A percentile compares a stretch with the other conserved stretches of the same genome.
These are phyloP conservation scores for Chloroclystis v-ata DNA, from an alignment of 2,888 invertebrate species.

Conservation along the genomic window DNA sequence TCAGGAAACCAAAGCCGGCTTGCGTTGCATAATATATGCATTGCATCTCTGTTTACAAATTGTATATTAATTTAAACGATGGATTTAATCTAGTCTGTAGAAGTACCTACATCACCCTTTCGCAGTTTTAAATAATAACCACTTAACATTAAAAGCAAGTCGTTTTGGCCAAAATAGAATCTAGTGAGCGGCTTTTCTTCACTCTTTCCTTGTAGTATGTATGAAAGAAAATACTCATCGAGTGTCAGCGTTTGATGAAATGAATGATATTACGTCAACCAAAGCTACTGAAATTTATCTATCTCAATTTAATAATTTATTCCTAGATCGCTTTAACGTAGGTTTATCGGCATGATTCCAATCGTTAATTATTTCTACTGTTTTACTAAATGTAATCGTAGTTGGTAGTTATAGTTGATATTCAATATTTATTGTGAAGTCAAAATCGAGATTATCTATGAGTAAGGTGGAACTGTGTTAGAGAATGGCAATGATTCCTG, in stretches of 20 bases:
- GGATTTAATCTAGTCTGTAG: slow-evolving; percentile 4
- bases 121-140: not conserved
- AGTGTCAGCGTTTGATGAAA: slow-evolving; percentile 35
- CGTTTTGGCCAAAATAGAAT: slow-evolving; percentile 38
- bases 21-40: slow-evolving; percentile 8
- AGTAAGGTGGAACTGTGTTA: slow-evolving; percentile 74
- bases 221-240: slow-evolving; percentile 54
- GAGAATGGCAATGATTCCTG: slow-evolving; percentile 49
- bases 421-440: slow-evolving; percentile 41
- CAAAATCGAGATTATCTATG: slow-evolving; percentile 57
- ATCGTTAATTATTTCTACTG: slow-evolving; percentile 62
- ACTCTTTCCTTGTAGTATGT: slow-evolving; percentile 42
- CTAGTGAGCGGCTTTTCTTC: slow-evolving; percentile 33
- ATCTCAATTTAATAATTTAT: slow-evolving; percentile 64
- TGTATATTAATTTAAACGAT: not conserved
- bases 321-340: slow-evolving; percentile 77
- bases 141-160: slow-evolving; percentile 3
- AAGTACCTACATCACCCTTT: not conserved
- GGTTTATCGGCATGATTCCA: slow-evolving; percentile 74
- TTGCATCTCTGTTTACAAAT: not conserved
- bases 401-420: slow-evolving; percentile 47
- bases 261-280: slow-evolving; percentile 68
- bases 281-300: slow-evolving; percentile 75
- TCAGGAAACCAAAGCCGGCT: slow-evolving; percentile 13
- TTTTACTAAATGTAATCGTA: slow-evolving; percentile 60